phyloP scores from a whole-genome alignment of 2,113 vertebrate species.

The Brachyistius frenatus region DNA sequence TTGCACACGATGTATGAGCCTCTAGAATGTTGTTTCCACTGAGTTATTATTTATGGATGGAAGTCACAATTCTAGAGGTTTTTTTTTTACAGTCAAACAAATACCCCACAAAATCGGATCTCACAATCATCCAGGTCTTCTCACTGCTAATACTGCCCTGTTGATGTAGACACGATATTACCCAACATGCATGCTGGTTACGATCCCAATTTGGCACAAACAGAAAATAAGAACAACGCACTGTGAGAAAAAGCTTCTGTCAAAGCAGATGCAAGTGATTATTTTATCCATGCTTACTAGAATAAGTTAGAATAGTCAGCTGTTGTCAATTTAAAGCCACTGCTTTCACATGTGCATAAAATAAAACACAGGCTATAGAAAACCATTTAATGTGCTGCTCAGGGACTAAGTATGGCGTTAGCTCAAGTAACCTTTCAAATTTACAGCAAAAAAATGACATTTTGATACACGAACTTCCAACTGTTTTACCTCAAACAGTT shows the following conservation, averaged over 20 bases:
- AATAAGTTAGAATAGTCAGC: constrained; percentile 50
- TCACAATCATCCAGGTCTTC: constrained; percentile 64
- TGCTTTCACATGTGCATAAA: constrained; percentile 54
- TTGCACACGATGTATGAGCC: constrained; percentile 13
- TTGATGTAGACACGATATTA: constrained; percentile 70
- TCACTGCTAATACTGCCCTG: constrained; percentile 76
- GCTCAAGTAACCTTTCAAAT: constrained; percentile 2
- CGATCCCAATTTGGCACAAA: constrained; percentile 44
- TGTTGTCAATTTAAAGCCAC: constrained; percentile 32
- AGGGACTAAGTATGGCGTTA: constrained; percentile 30
- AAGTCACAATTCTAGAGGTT: constrained; percentile 38
- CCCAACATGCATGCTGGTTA: constrained; percentile 74
- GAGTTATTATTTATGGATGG: constrained; percentile 10
- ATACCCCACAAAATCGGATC: constrained; percentile 27
- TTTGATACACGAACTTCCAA: constrained; percentile 17
- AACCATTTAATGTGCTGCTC: constrained; percentile 17
- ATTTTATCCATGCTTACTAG: constrained; percentile 56
- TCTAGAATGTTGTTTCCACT: constrained; percentile 17
- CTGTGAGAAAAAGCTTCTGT: constrained; percentile 30
- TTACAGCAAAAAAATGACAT: background rate
- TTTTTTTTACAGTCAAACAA: constrained; percentile 15
- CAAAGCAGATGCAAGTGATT: constrained; percentile 31
- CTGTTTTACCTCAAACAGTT: constrained; percentile 20
- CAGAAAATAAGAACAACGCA: constrained; percentile 11
- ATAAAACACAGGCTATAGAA: constrained; percentile 22